Conservation (phyloP, 2,113 vertebrate genomes). For the Myrmecobius fasciatus region DNA sequence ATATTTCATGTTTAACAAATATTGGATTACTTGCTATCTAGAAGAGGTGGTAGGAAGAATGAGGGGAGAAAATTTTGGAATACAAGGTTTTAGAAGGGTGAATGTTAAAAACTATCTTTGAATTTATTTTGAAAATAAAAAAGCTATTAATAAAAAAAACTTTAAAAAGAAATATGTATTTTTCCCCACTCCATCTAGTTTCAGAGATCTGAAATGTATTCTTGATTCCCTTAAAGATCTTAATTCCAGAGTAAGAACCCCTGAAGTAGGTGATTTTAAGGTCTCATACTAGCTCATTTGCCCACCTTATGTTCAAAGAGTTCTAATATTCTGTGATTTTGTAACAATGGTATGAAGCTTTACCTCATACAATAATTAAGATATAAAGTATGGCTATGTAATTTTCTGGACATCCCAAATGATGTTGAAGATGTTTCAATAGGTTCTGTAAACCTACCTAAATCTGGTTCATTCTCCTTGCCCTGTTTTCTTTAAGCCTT, state of each 20-base stretch:
- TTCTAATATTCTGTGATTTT: not conserved
- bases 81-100: too few relatives aligned
- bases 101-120: too few relatives aligned
- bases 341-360: not conserved
- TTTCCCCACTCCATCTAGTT: not conserved
- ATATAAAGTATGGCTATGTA: not conserved
- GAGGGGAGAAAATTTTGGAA: too few relatives aligned
- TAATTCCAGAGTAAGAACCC: not conserved
- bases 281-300: not conserved
- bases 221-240: not conserved
- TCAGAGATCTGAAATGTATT: not conserved
- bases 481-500: not conserved
- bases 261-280: not conserved
- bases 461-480: not conserved
- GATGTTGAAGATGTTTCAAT: not conserved
- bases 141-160: too few relatives aligned
- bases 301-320: not conserved
- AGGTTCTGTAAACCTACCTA: not conserved
- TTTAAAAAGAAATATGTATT: not conserved
- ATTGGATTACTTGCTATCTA: too few relatives aligned
- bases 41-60: too few relatives aligned
- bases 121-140: too few relatives aligned
- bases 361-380: not conserved
- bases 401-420: not conserved
- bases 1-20: not conserved